Conservation (phyloP, 2,113 vertebrate species). For the Suricata suricatta region DNA sequence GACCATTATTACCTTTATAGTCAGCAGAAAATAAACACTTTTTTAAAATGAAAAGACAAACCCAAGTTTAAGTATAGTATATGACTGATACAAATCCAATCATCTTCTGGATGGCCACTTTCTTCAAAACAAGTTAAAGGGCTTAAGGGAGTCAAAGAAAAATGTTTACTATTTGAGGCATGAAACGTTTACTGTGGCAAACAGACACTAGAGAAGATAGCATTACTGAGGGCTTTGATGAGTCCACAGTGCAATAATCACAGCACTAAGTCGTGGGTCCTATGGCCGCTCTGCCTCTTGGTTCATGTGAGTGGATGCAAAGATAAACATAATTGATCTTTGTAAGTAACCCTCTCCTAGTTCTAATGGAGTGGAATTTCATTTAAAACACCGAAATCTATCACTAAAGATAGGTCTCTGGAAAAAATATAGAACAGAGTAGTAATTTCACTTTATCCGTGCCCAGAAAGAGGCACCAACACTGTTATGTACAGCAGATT, state of each 20-base stretch:
- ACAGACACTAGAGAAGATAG: background rate
- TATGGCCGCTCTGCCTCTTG: background rate
- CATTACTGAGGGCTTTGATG: background rate
- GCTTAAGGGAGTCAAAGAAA: background rate
- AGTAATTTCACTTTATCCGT: background rate
- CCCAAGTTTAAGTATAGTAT: background rate
- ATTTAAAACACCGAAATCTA: background rate
- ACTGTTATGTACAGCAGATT: background rate
- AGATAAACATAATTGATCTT: background rate
- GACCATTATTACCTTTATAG: background rate
- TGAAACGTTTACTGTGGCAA: background rate
- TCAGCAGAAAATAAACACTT: background rate
- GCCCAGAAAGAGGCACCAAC: background rate
- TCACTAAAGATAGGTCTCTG: background rate
- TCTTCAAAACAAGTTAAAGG: background rate
- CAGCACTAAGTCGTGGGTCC: background rate
- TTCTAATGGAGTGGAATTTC: background rate
- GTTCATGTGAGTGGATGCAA: background rate
- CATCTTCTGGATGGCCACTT: background rate
- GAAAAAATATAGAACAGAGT: background rate
- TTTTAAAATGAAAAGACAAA: conserved; percentile 5
- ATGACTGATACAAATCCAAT: background rate
- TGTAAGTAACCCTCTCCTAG: background rate
- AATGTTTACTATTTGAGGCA: background rate
- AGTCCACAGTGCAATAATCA: background rate